Evolutionary conservation across 37 sponge, comb jelly and placozoan genomes (phyloP).

Genomic region (Ephydatia muelleri): DNA sequence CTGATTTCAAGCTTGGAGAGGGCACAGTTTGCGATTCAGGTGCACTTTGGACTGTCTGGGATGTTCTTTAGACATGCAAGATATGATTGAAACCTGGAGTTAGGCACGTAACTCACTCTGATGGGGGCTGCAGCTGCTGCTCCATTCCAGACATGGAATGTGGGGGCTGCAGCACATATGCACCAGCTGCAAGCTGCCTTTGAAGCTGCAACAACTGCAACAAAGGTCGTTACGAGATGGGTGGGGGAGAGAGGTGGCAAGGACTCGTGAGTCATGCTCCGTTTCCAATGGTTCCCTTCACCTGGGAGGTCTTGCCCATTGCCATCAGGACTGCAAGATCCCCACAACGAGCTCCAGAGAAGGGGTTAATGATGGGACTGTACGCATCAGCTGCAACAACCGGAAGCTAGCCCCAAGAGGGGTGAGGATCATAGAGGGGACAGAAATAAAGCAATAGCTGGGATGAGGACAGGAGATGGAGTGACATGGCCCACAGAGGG

Average conservation of each 20-base stretch:
- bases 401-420: slow-evolving; percentile 41
- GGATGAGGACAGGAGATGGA: neutral
- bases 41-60: neutral
- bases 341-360: slow-evolving; percentile 60
- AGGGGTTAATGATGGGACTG: slow-evolving; percentile 79
- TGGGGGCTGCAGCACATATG: slow-evolving; percentile 43
- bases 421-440: neutral
- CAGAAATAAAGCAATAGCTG: neutral
- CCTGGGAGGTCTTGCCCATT: slow-evolving; percentile 68
- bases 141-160: neutral
- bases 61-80: neutral
- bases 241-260: neutral
- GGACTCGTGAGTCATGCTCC: neutral
- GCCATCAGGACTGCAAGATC: slow-evolving; percentile 65
- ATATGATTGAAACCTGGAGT: neutral
- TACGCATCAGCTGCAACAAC: slow-evolving; percentile 74
- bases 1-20: neutral
- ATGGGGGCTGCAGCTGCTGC: no score
- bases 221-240: neutral
- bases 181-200: slow-evolving; percentile 53
- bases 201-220: slow-evolving; percentile 38
- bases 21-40: neutral
- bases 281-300: neutral
- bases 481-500: neutral
- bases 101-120: neutral